Evolutionary conservation across 2,888 invertebrate genomes (phyloP), one percentile per base, ranked within the genome.

Genomic region (Callinectes sapidus): DNA sequence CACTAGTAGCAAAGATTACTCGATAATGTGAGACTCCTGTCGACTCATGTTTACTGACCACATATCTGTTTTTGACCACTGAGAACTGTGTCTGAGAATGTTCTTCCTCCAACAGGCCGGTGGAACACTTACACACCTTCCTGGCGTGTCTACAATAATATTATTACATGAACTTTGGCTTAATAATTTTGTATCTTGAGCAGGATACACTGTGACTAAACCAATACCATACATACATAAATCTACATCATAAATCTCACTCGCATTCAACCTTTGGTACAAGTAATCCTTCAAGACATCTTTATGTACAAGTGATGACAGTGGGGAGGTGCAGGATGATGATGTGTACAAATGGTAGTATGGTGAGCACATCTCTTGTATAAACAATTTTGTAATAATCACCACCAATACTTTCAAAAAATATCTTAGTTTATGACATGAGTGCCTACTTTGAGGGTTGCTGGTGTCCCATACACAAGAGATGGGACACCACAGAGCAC

Each of bases 151-250:
- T 61, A 77, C 35, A 92, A 92, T 90, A 90, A 54, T 91, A 90
- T 88, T 91, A 91, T 93, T 93, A 93, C 88, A 93, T 93, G 90
- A 93, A 93, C 93, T 93, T 93, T 93, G 93, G 93, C 93, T 93
- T 93, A 55, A 91, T 91, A 91, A 90, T 91, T 91, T 93, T 93
- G 91, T 93, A 91, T 93, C 93, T 93, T 93, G 93, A 93, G 93
- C 93, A 91, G 93, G 91, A 91, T 93, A 91, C 90, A 93, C 90
- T 85, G 88, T 90, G 90, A 90, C 88, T 90, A 89, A 85, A 91
- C 81, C 88, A 88, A 93, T 91, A 55, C 90, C 85, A 86, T 91
- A 90, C 92, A 90, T 93, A 93, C 92, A 92, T 88, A 91, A 93
- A 93, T 92, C 92, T 92, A 93, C 90, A 90, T 88, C 89, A 90